These are phyloP conservation scores for Pontoporia blainvillei DNA, from an alignment of 2,113 vertebrate species.

Conservation along the genomic window DNA sequence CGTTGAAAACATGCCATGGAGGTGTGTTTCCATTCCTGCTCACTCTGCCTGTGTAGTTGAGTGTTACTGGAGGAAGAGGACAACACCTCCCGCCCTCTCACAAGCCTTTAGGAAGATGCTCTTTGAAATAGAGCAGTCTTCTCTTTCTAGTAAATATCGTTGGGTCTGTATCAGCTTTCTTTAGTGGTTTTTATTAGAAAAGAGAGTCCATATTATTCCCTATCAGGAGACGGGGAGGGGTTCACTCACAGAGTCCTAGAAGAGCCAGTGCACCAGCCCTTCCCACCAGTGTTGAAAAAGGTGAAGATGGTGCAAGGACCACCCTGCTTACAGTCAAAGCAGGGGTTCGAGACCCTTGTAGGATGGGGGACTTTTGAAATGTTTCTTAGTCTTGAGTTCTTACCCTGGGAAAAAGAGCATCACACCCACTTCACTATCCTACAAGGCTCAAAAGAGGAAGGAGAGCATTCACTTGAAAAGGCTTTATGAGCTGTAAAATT, in stretches of 20 bases:
- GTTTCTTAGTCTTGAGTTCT: neutral
- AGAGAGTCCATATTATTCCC: neutral
- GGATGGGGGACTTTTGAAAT: neutral
- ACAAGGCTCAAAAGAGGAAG: neutral
- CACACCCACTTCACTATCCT: neutral
- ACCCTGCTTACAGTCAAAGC: neutral
- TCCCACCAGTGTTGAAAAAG: neutral
- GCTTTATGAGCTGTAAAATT: neutral
- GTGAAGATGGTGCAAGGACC: no score
- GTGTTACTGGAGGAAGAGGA: neutral
- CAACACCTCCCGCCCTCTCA: fast-evolving
- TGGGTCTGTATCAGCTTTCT: neutral
- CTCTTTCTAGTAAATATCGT: neutral
- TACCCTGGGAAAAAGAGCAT: neutral
- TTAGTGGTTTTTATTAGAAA: neutral
- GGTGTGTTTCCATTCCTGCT: neutral
- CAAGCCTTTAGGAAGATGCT: neutral
- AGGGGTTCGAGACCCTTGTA: neutral
- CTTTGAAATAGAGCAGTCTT: neutral
- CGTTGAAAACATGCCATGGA: neutral
- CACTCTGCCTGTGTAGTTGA: no score
- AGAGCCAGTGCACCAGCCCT: neutral
- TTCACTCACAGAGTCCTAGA: neutral
- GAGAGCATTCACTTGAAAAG: neutral
- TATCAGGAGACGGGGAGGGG: neutral